Base-by-base conservation (phyloP, 2,888 invertebrate species). In the Apamea crenata region DNA sequence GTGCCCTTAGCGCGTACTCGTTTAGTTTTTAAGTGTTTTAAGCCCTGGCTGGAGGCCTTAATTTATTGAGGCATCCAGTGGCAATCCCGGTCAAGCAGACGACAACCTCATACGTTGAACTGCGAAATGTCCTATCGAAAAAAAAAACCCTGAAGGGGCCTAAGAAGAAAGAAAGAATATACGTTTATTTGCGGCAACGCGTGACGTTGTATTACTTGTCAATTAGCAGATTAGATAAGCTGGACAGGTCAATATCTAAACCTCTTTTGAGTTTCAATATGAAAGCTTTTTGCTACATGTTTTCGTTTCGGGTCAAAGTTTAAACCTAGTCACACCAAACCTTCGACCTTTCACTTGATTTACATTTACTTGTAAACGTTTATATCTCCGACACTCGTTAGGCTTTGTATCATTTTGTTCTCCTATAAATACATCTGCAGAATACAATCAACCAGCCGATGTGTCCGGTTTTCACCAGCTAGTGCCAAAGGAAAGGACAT, bases 391-490 rank as follows among this genome's bases (percentile, higher is more conserved):
- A 36, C 10, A n/a, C 5, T 71, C 21, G 10, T 16, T 12, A 47
- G 36, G 47, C 21, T 47, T 12, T 40, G 53, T 40, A 65, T 29
- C 1, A 78, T 83, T 29, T 53, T 59, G n/a, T 12, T 56, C 18
- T 61, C 16, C 74, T 71, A 70, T 70, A 70, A 76, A 78, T 75
- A 70, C 21, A 71, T 47, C 32, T 65, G 44, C 10, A 50, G 65
- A 76, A 77, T 69, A 73, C 40, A 72, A 76, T 66, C 36, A 77
- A 47, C 29, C 29, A 47, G n/a, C 14, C 36, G 8, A 75, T 74
- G 65, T 65, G 84, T 90, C 90, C 90, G 90, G 90, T 88, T 90
- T 90, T 90, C 90, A 87, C 90, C 72, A 77, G 59, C 29, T 59
- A 61, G 63, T 88, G 89, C 84, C 84, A 89, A 88, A 81, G 79